Base-by-base conservation (phyloP, 2,888 invertebrate species). In the Troides aeacus region DNA sequence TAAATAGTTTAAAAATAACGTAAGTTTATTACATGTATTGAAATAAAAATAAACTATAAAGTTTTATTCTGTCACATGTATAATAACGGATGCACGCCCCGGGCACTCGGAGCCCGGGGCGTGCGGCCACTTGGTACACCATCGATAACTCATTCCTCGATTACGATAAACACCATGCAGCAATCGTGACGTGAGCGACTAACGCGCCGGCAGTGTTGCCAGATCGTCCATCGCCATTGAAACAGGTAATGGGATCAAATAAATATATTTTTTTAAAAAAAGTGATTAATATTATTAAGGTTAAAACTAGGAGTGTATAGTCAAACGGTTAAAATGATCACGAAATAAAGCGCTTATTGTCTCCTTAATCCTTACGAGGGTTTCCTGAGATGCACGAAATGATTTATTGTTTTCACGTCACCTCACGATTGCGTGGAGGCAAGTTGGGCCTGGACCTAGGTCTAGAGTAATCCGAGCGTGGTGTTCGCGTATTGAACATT, bases 1-100 rank as follows among this genome's bases (percentile, higher is more conserved):
- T 71, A 70, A 75, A 46, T 89, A 87, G 84, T 92, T 91, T 90
- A 91, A 92, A 92, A 92, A 92, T 92, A 92, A 91, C 90, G 88
- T 92, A 90, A 90, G 91, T 92, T 91, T 92, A 92, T 91, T 92
- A 90, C 90, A 92, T 89, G 88, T 90, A 90, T 89, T 90, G 78
- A 91, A 92, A 91, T 92, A 91, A 92, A 91, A 91, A 89, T 89
- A 89, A 82, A 86, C 81, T 85, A 87, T 89, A 87, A 85, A 88
- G 83, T 81, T 87, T 61, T 88, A 86, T 86, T 87, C 83, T 85
- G 82, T 86, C 87, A 89, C 87, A 87, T 84, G 84, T 83, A 79
- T 81, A 83, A 84, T 81, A 83, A 84, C 81, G 81, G 82, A 82
- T 81, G 80, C 81, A 79, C 39, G 39, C 30, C 30, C 30, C 30